A percentile compares a stretch with the other conserved stretches of the same genome.
These are phyloP conservation scores for Heterotilapia buettikoferi DNA, from an alignment of 2,113 vertebrate species.

Conservation along the genomic window DNA sequence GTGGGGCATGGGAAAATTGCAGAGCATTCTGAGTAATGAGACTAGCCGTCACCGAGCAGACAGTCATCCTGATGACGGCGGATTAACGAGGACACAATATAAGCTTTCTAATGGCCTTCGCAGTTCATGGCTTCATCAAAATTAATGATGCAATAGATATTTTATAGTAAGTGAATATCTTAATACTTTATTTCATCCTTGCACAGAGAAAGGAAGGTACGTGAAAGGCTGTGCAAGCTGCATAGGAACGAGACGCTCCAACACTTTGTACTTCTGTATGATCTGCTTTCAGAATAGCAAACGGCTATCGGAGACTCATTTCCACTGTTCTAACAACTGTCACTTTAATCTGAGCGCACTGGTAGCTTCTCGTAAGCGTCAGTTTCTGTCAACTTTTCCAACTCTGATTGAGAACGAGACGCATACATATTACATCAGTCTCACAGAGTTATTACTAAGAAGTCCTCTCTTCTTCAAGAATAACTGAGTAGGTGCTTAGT, in stretches of 20 bases:
- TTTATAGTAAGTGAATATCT: constrained; percentile 74
- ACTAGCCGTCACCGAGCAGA: constrained; percentile 47
- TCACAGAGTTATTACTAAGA: constrained; percentile 3
- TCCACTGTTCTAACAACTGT: constrained; percentile 37
- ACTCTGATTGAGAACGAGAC: constrained; percentile 42
- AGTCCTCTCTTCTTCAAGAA: constrained; percentile 18
- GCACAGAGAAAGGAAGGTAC: constrained; percentile 54
- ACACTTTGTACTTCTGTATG: constrained; percentile 15
- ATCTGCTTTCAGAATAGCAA: neutral
- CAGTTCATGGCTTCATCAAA: constrained; percentile 76
- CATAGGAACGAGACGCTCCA: constrained; percentile 16
- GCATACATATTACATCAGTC: constrained; percentile 60
- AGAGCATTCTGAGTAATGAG: constrained; percentile 57
- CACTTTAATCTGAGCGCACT: constrained; percentile 22
- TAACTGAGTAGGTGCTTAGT: constrained; percentile 5
- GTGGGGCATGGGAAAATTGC: constrained; percentile 53
- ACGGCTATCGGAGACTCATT: neutral
- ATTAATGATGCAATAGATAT: constrained; percentile 77
- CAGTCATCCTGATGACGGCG: constrained; percentile 37
- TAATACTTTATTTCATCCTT: constrained; percentile 70
- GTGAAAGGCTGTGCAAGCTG: constrained; percentile 11
- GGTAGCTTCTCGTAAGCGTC: constrained; percentile 41
- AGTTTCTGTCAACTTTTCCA: constrained; percentile 39
- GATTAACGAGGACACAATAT: constrained; percentile 76
- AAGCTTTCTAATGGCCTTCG: constrained; percentile 69